phyloP scores from a whole-genome alignment of 2,113 vertebrate species.

The Heterochromis multidens region DNA sequence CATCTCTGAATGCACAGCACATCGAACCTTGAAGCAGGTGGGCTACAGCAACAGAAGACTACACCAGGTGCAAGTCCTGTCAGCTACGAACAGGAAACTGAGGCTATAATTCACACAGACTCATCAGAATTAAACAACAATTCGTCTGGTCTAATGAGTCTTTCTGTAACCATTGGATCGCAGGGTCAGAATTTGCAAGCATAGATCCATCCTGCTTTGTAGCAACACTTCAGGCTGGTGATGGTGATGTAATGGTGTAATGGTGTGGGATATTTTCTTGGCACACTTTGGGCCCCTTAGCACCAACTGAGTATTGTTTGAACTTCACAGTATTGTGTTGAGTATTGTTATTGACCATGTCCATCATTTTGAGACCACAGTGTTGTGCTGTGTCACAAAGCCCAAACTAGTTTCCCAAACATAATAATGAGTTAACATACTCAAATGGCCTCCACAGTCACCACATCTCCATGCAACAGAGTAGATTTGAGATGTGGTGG shows the following conservation, averaged over 20 bases:
- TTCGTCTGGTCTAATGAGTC: neutral
- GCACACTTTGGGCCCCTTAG: too few relatives aligned
- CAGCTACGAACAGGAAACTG: neutral
- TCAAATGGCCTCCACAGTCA: neutral
- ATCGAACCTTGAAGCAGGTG: neutral
- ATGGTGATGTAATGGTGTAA: neutral
- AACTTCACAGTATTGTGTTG: neutral
- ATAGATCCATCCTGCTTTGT: neutral
- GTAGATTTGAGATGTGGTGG: too few relatives aligned
- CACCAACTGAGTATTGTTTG: too few relatives aligned
- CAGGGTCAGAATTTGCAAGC: neutral
- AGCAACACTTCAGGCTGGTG: neutral
- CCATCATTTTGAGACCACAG: neutral
- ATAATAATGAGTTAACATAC: neutral
- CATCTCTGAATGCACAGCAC: neutral
- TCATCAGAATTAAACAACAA: neutral
- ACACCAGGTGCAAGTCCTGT: neutral
- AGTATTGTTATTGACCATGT: too few relatives aligned
- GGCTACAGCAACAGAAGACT: neutral
- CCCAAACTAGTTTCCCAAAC: neutral
- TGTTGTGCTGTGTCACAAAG: neutral
- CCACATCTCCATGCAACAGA: too few relatives aligned
- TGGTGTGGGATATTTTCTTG: neutral
- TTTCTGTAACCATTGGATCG: neutral
- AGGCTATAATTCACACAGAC: neutral